These are phyloP conservation scores for Tribolium madens DNA, from an alignment of 1,140 invertebrate genomes.

Conservation along the genomic window DNA sequence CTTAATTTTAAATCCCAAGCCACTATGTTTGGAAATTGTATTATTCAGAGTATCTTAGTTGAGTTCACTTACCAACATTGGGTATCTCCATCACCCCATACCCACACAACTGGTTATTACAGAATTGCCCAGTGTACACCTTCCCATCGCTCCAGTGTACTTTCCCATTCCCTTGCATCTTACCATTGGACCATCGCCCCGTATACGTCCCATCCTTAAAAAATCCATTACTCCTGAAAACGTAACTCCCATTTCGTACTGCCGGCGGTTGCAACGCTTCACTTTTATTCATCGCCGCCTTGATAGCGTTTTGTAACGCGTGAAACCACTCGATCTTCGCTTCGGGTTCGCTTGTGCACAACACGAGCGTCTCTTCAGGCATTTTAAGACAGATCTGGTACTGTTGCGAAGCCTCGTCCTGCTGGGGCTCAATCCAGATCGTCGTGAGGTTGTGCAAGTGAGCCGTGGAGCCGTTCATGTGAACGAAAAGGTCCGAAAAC, in stretches of 20 bases:
- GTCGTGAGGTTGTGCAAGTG: slow-evolving; percentile 77
- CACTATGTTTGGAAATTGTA: too few species aligned
- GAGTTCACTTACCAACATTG: slow-evolving; percentile 68
- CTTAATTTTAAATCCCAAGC: too few species aligned
- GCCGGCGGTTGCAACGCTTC: slow-evolving; percentile 74
- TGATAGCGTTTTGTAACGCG: slow-evolving; percentile 75
- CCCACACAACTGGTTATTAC: slow-evolving; percentile 81
- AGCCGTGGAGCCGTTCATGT: slow-evolving; percentile 74
- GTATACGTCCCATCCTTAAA: slow-evolving; percentile 84
- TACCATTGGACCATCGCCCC: slow-evolving; percentile 83
- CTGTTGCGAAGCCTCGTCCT: slow-evolving; percentile 53
- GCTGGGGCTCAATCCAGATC: slow-evolving; percentile 81
- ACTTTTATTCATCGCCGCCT: slow-evolving; percentile 69
- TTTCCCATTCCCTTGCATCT: slow-evolving; percentile 85
- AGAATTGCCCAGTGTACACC: slow-evolving; percentile 82
- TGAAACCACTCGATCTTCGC: slow-evolving; percentile 86
- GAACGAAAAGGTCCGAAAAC: slow-evolving; percentile 80
- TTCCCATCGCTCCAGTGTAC: slow-evolving; percentile 85
- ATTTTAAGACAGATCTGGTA: slow-evolving; percentile 70
- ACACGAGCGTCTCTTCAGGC: slow-evolving; percentile 81
- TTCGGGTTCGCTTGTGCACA: slow-evolving; percentile 74
- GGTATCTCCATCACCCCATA: slow-evolving; percentile 78
- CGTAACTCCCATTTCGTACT: slow-evolving; percentile 77
- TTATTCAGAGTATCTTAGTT: too few species aligned
- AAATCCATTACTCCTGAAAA: slow-evolving; percentile 70